Evolutionary conservation across 2,888 invertebrate species (phyloP).

Genomic region (Nemotelus nigrinus): DNA sequence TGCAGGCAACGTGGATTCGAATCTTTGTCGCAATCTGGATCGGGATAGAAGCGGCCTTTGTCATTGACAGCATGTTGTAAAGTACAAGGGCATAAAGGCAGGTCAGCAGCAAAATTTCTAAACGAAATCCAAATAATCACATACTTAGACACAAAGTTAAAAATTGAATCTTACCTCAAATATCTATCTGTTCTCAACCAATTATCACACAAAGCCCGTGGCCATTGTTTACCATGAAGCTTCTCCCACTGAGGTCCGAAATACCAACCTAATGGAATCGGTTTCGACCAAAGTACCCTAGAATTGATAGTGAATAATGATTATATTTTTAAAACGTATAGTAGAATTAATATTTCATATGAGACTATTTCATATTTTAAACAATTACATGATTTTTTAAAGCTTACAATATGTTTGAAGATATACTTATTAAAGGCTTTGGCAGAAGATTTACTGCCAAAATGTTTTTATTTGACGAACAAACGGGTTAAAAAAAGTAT

Average conservation of each 20-base stretch:
- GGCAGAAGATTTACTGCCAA: no score
- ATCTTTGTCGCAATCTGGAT: constrained; percentile 90
- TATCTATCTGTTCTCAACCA: constrained; percentile 89
- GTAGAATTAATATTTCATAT: not conserved
- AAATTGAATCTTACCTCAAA: constrained; percentile 63
- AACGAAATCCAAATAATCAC: not conserved
- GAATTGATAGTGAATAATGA: constrained; percentile 42
- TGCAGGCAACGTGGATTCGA: constrained; percentile 88
- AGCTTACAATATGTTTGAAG: no score
- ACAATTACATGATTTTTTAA: no score
- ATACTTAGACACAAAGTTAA: not conserved
- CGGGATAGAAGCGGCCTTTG: constrained; percentile 91
- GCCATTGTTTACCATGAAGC: constrained; percentile 83
- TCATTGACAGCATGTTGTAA: constrained; percentile 90
- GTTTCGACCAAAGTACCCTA: constrained; percentile 86
- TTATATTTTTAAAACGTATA: not conserved
- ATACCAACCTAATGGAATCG: constrained; percentile 93
- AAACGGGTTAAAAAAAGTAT: no score
- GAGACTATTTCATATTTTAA: no score
- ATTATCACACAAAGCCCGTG: constrained; percentile 83
- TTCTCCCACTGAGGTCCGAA: constrained; percentile 90
- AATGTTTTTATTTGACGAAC: no score
- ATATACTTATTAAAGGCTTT: no score
- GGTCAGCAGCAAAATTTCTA: constrained; percentile 86
- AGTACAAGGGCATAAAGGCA: constrained; percentile 90